Evolutionary conservation across 2,113 vertebrate genomes (phyloP), one percentile per base, ranked within the genome.

Genomic region (Cygnus atratus): DNA sequence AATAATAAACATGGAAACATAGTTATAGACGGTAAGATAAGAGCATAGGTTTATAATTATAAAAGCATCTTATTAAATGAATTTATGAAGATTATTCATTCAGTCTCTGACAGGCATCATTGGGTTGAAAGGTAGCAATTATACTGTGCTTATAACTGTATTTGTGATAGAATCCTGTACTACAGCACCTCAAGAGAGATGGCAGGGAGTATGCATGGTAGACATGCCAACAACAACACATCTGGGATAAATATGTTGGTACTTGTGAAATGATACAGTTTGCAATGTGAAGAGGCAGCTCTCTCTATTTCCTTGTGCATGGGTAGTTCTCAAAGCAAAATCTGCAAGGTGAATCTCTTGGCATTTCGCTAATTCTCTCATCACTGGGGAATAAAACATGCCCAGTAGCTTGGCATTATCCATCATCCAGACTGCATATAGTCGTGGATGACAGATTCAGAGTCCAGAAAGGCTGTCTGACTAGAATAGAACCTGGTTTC

Each of bases 401-500:
- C 43, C 57, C 57, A 63, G 48, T n/a, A 85, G 3, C 41, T 62
- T 91, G 90, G 90, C 63, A 87, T 63, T 54, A 81, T 78, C 35
- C n/a, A 61, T 92, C 83, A 92, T 78, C 68, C 89, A 88, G 77
- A 94, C 0, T 7, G 74, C 46, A 44, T 78, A n/a, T 46, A 61
- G 72, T 52, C 88, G 84, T 58, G 55, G 80, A 89, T 85, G 43
- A 65, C 52, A 87, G 17, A 66, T 87, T 61, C 3, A 3, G 46
- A 95, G 73, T 74, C 77, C 88, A 87, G 83, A 95, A 44, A 8
- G 48, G 62, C 68, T 70, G 19, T 43, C 66, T 94, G 80, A 87
- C 83, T 85, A 87, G 72, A 84, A 75, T 8, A 84, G 65, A 93
- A 81, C 25, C 79, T 91, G 72, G 8, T 89, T 87, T 91, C 84